phyloP scores from a whole-genome alignment of 2,113 vertebrate genomes.

The Mobula birostris region DNA sequence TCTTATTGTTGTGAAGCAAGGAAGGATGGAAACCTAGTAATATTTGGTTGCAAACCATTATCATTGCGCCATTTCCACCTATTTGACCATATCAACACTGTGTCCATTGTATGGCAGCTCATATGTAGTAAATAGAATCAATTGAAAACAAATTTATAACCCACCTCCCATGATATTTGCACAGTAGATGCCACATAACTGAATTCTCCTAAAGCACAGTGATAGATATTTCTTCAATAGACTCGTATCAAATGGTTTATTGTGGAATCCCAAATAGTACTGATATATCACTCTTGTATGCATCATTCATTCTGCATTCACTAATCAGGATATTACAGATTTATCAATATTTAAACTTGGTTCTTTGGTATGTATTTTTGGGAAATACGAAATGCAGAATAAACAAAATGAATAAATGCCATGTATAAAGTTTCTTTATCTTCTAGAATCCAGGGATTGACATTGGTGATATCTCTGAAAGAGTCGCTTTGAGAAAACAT shows the following conservation, averaged over 20 bases:
- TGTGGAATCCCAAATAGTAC: neutral
- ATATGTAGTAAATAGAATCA: neutral
- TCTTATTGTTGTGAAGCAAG: too few species aligned
- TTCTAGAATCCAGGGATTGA: conserved; percentile 92
- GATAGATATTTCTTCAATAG: neutral
- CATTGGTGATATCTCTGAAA: conserved; percentile 83
- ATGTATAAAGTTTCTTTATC: neutral
- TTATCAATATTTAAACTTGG: neutral
- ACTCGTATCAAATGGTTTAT: neutral
- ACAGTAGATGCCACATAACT: neutral
- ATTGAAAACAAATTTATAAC: neutral
- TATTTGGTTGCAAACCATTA: neutral
- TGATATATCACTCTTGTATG: too few species aligned
- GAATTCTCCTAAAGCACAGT: neutral
- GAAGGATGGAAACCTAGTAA: too few species aligned
- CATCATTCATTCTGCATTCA: neutral
- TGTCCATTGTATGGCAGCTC: neutral
- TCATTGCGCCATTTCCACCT: too few species aligned
- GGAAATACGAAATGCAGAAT: neutral
- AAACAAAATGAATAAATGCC: neutral
- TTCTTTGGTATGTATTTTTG: neutral
- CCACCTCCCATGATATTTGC: neutral
- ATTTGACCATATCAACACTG: neutral
- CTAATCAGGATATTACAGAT: neutral
- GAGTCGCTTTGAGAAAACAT: conserved; percentile 73